Percentiles rank a stretch among this genome's conserved stretches.
Conservation (phyloP, 2,797 vertebrate species). For the Vireo griseus region DNA sequence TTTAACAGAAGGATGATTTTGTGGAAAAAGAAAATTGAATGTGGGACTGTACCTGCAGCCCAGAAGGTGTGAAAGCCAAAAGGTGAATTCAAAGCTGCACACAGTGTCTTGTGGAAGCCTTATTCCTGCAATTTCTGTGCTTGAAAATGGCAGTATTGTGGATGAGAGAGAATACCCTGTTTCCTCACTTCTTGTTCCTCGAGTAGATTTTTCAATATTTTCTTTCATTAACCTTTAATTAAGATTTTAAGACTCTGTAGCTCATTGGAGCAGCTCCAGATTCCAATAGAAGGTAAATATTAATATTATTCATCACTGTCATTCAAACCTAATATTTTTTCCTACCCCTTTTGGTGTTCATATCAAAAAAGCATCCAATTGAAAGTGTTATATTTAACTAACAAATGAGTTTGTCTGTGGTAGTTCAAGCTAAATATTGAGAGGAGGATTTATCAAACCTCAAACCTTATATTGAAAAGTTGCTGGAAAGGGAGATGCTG, state of each 20-base stretch:
- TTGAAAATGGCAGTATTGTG: not conserved
- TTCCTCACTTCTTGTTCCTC: not conserved
- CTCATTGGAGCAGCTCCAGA: not conserved
- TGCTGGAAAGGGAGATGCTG: not conserved
- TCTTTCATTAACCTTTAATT: slow-evolving; percentile 33
- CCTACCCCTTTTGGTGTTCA: not conserved
- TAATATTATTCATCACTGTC: slow-evolving; percentile 10
- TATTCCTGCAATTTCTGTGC: not conserved
- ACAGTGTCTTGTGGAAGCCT: not conserved
- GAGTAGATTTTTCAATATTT: slow-evolving; percentile 2
- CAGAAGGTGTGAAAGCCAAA: not conserved
- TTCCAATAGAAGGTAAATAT: slow-evolving; percentile 6
- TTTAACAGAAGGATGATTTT: not conserved
- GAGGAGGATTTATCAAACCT: not conserved
- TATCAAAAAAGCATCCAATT: not conserved
- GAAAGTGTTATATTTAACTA: not conserved
- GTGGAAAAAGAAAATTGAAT: not conserved
- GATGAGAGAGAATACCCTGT: not conserved
- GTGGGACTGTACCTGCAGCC: not conserved
- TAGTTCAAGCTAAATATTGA: not conserved
- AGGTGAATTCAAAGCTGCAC: not conserved
- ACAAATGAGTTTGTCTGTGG: not conserved
- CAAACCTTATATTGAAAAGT: not conserved
- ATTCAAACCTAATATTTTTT: not conserved
- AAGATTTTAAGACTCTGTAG: not conserved